Evolutionary conservation across 2,797 vertebrate species (phyloP).

Genomic region (Chelonia mydas): DNA sequence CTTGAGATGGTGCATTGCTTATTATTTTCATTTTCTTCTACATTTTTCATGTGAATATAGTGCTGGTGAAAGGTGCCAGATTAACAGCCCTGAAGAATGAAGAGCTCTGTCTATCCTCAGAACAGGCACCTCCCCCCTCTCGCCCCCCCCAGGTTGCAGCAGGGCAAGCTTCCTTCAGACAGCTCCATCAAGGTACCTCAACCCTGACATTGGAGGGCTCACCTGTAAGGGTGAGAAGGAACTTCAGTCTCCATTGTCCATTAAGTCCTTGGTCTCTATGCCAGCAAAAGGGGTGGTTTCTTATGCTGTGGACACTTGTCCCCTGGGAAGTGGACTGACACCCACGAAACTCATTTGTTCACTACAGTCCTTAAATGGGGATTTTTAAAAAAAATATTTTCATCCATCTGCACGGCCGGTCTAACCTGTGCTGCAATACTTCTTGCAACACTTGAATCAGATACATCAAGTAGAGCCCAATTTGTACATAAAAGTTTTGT

Average conservation of each 20-base stretch:
- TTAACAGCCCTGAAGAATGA: background rate
- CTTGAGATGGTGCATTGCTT: background rate
- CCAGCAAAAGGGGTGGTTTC: background rate
- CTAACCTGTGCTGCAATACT: conserved; percentile 22
- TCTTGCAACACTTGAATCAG: conserved; percentile 22
- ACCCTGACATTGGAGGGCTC: background rate
- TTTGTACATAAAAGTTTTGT: conserved; percentile 64
- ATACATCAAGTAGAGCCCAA: conserved; percentile 31
- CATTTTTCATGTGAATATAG: background rate
- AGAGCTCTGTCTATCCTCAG: background rate
- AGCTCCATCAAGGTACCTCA: background rate
- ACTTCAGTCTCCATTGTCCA: background rate
- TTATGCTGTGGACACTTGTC: background rate
- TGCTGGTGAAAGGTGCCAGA: background rate
- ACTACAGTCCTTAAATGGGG: background rate
- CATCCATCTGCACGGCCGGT: conserved; percentile 35
- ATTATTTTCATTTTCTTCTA: background rate
- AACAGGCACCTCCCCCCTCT: background rate
- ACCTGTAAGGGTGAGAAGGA: background rate
- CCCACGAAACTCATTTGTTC: background rate
- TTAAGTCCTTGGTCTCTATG: background rate
- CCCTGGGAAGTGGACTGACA: background rate
- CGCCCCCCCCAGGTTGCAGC: background rate
- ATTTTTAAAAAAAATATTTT: background rate
- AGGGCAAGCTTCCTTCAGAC: background rate